Evolutionary conservation across 2,113 vertebrate genomes (phyloP).

Genomic region (Trogon surrucura): DNA sequence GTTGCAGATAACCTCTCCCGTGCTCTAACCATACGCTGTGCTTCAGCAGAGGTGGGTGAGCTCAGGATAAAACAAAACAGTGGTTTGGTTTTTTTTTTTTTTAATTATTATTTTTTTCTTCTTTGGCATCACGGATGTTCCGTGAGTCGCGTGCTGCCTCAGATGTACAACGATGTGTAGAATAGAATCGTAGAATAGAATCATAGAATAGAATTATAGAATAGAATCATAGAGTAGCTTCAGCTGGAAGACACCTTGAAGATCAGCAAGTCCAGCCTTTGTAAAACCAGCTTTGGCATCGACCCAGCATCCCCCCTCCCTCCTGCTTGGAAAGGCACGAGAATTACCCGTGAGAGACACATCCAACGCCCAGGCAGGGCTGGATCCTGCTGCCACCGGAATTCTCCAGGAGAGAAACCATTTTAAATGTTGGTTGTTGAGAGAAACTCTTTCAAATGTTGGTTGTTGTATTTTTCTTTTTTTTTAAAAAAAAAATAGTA

Average conservation of each 20-base stretch:
- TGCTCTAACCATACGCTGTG: rapidly evolving
- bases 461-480: too few relatives aligned
- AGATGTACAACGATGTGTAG: background rate
- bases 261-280: background rate
- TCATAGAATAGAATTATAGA: too few relatives aligned
- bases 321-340: background rate
- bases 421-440: background rate
- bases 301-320: background rate
- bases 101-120: background rate
- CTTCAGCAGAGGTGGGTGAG: background rate
- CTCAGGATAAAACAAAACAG: background rate
- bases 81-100: background rate
- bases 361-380: background rate
- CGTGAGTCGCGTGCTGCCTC: rapidly evolving
- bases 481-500: too few relatives aligned
- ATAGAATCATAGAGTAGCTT: too few relatives aligned
- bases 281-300: background rate
- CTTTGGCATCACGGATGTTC: rapidly evolving
- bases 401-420: background rate
- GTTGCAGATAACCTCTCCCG: background rate
- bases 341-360: background rate
- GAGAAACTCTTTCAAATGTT: background rate
- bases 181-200: too few relatives aligned
- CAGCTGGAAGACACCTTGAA: too few relatives aligned
- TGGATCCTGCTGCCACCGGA: background rate